These are phyloP conservation scores for Epinephelus fuscoguttatus DNA, from an alignment of 2,113 vertebrate genomes.

Conservation along the genomic window DNA sequence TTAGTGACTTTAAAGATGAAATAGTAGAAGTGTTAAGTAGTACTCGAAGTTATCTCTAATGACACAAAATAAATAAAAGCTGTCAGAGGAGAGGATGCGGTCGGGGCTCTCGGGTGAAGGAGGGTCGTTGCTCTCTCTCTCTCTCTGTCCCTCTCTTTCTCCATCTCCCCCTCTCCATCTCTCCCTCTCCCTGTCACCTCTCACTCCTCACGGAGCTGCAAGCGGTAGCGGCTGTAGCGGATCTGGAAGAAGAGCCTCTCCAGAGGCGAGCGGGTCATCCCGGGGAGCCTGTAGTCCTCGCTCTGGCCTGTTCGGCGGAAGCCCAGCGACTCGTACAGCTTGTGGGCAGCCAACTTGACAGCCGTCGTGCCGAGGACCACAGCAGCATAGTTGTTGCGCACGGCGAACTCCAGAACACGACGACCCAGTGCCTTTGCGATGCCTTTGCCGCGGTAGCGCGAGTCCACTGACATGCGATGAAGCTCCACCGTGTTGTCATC, in stretches of 20 bases:
- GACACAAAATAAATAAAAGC: constrained; percentile 81
- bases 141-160: constrained; percentile 42
- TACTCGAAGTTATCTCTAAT: constrained; percentile 68
- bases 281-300: constrained; percentile 92
- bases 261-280: constrained; percentile 93
- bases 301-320: constrained; percentile 93
- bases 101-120: constrained; percentile 61
- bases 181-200: constrained; percentile 64
- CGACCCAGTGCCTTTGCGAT: constrained; percentile 97
- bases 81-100: constrained; percentile 74
- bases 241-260: constrained; percentile 99
- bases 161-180: constrained; percentile 42
- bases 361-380: constrained; percentile 97
- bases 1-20: constrained; percentile 75
- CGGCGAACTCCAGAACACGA: constrained; percentile 95
- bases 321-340: constrained; percentile 98
- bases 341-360: constrained; percentile 98
- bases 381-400: constrained; percentile 95
- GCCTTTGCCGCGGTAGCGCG: constrained; percentile 95
- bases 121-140: constrained; percentile 69
- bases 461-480: constrained; percentile 98
- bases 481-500: constrained; percentile 96
- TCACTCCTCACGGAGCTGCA: constrained; percentile 98
- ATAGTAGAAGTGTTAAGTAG: constrained; percentile 63
- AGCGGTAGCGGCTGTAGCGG: constrained; percentile 97